Evolutionary conservation across 2,797 vertebrate genomes (phyloP).

Genomic region (Chloroceryle inda): DNA sequence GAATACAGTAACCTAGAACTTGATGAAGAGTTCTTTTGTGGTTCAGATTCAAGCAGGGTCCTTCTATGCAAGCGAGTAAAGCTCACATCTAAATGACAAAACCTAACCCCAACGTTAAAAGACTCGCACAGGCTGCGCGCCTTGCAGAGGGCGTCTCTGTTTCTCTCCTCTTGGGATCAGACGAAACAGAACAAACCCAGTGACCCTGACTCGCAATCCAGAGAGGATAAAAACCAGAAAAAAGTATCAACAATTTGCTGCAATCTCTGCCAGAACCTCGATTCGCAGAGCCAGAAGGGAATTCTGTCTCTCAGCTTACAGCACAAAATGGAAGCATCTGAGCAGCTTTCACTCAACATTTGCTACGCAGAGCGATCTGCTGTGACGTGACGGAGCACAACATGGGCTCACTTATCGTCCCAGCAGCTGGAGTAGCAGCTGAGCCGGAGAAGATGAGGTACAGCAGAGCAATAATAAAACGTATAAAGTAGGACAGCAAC

Average conservation of each 20-base stretch:
- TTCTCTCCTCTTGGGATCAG: neutral
- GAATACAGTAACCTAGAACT: neutral
- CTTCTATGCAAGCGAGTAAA: neutral
- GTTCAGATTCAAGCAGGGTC: neutral
- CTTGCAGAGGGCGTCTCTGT: slow-evolving; percentile 12
- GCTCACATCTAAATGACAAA: neutral
- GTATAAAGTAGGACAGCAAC: neutral
- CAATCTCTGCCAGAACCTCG: neutral
- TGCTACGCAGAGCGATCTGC: neutral
- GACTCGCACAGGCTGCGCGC: neutral
- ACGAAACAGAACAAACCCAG: neutral
- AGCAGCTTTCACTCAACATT: neutral
- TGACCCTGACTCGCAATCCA: neutral
- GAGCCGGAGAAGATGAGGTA: neutral
- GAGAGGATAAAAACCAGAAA: neutral
- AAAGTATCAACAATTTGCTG: neutral
- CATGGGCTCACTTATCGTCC: neutral
- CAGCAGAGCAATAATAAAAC: neutral
- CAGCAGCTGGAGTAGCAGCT: neutral
- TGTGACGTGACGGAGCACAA: neutral
- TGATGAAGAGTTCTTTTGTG: neutral
- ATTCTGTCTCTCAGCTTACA: neutral
- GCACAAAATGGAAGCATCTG: neutral
- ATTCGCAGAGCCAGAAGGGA: neutral
- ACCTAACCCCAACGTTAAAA: neutral